Base-by-base conservation (phyloP, 2,113 vertebrate species). In the Nycticorax nycticorax region DNA sequence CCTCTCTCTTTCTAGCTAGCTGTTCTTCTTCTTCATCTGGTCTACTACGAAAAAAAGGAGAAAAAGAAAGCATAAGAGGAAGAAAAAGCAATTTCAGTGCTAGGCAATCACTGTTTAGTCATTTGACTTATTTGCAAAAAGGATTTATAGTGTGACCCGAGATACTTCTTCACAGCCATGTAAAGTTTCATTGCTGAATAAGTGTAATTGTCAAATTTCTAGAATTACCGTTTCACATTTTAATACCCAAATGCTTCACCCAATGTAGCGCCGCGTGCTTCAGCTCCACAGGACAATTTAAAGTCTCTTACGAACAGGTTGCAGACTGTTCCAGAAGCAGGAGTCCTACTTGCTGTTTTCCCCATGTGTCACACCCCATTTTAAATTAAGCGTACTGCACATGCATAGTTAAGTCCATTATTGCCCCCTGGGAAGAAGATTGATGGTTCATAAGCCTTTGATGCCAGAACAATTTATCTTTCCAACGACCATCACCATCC, bases 1-100 rank as follows among this genome's bases (percentile, higher is more conserved):
- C 97, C 75, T 98, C 98, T 89, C 67, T 97, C 85, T 97, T 95
- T 81, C 91, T 95, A 56, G 94, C 96, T 66, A 98, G 86, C 41
- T 37, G 92, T 56, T 97, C 95, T 88, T 98, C 97, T 75, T 97
- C 95, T 50, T 96, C 97, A 62, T 93, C 93, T 94, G 92, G 33
- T 12, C 97, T 96, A 57, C 85, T 92, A 92, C 5, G 92, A 94
- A 80, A 95, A 87, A 76, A 90, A 63, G 35, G 9, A 85, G 8
- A 3, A 4, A 43, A 69, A 28, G 28, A 74, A 63, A 79, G 24
- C 3, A 1, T n/a, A 71, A 87, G 27, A 69, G 30, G 3, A 72
- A 6, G 12, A 43, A 66, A 88, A 85, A 64, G 15, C 11, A 67
- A 37, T 17, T 85, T 72, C 37, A 68, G 19, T 85, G 22, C 43